Evolutionary conservation across 2,113 vertebrate species (phyloP).

Genomic region (Nothocercus julius): DNA sequence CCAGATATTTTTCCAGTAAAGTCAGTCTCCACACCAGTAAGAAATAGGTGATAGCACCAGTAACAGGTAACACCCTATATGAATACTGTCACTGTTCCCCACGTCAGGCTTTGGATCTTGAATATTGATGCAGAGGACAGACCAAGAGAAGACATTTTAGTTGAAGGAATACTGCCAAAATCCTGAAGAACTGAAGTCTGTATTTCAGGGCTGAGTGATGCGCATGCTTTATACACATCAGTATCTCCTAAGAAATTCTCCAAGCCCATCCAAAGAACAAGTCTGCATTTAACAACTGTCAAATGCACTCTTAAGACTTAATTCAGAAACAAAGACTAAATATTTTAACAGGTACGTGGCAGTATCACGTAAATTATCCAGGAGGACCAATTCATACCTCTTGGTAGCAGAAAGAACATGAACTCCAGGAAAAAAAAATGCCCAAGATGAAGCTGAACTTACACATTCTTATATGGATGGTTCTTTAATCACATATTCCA

Average conservation of each 20-base stretch:
- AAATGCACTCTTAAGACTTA: not conserved
- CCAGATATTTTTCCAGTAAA: not conserved
- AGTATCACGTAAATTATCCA: not conserved
- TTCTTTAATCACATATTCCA: not conserved
- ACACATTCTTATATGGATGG: not conserved
- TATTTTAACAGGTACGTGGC: not conserved
- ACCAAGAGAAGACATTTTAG: not conserved
- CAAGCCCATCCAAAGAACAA: not conserved
- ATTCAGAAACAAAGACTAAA: rapidly evolving
- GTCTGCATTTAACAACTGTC: not conserved
- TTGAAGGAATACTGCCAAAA: not conserved
- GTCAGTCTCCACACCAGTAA: not conserved
- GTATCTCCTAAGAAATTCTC: not conserved
- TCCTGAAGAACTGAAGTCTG: not conserved
- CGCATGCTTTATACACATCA: not conserved
- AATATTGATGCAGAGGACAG: not conserved
- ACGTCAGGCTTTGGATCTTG: not conserved
- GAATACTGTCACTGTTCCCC: not conserved
- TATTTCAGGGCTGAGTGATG: not conserved
- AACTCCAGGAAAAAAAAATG: not conserved
- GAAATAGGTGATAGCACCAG: not conserved
- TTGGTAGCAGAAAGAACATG: not conserved
- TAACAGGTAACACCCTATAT: not conserved
- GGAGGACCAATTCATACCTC: not conserved
- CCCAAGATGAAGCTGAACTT: not conserved